A percentile compares a stretch with the other conserved stretches of the same genome.
Evolutionary conservation across 2,113 vertebrate genomes (phyloP).

Genomic region (Osmerus eperlanus): DNA sequence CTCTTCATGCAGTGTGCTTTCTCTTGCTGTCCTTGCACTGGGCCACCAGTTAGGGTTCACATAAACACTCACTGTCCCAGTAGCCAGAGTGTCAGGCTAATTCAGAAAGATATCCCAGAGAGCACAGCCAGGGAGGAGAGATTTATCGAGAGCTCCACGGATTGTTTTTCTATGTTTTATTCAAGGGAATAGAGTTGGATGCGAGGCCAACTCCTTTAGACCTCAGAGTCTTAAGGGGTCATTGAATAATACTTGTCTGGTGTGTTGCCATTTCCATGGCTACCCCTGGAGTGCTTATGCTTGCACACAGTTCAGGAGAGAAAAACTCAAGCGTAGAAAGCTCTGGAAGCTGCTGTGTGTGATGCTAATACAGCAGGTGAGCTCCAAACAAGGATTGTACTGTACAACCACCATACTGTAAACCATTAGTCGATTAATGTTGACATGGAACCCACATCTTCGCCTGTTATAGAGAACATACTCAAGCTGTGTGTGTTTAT

Average conservation of each 20-base stretch:
- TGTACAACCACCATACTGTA: too few species aligned
- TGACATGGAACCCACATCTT: too few species aligned
- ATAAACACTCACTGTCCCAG: constrained; percentile 56
- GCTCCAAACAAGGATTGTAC: too few species aligned
- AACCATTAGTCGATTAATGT: too few species aligned
- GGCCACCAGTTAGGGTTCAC: constrained; percentile 47
- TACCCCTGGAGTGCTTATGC: constrained; percentile 28
- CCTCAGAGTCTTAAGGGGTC: constrained; percentile 46
- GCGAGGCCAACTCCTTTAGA: constrained; percentile 38
- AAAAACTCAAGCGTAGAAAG: neutral
- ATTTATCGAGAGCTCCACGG: constrained; percentile 65
- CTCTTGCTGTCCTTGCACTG: constrained; percentile 41
- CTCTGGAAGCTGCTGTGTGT: neutral
- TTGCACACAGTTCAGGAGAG: constrained; percentile 22
- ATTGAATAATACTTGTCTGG: constrained; percentile 47
- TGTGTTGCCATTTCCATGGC: constrained; percentile 43
- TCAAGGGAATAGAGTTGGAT: constrained; percentile 41
- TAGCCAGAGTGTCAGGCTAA: constrained; percentile 58
- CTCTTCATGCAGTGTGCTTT: constrained; percentile 49
- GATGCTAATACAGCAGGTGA: neutral
- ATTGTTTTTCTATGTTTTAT: constrained; percentile 50
- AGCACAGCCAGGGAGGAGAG: constrained; percentile 46
- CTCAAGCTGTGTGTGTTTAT: too few species aligned
- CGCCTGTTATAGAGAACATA: too few species aligned
- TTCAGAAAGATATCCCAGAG: constrained; percentile 61